Percentiles rank a stretch among this genome's conserved stretches.
phyloP scores from a whole-genome alignment of 2,888 invertebrate species.

The Diadegma fenestrale region DNA sequence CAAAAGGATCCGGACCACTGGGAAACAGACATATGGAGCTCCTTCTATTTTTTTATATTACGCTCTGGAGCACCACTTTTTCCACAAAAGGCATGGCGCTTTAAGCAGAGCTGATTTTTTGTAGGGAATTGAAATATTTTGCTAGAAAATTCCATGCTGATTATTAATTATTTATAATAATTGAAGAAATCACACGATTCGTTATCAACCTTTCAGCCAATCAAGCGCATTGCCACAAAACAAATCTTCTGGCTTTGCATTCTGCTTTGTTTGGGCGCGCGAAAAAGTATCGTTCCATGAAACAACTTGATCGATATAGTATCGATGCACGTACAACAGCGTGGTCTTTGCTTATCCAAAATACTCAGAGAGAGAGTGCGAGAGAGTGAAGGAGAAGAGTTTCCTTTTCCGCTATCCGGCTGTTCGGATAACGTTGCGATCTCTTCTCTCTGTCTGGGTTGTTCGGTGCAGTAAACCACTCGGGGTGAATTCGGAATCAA shows the following conservation, averaged over 20 bases:
- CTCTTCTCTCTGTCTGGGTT: slow-evolving; percentile 26
- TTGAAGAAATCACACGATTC: not conserved
- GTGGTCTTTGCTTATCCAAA: slow-evolving; percentile 15
- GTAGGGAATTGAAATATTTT: not conserved
- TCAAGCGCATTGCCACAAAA: slow-evolving; percentile 17
- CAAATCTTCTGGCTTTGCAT: slow-evolving; percentile 31
- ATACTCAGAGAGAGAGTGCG: slow-evolving; percentile 8
- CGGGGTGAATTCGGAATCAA: slow-evolving; percentile 63
- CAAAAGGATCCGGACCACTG: not conserved
- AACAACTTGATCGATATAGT: slow-evolving; percentile 61
- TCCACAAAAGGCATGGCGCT: not conserved
- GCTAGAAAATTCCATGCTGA: not conserved
- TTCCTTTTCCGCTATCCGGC: slow-evolving; percentile 56
- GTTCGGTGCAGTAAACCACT: slow-evolving; percentile 59
- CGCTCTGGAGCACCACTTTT: not conserved
- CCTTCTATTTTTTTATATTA: not conserved
- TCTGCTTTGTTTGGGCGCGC: slow-evolving; percentile 18
- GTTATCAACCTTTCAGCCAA: not conserved
- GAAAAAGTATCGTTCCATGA: slow-evolving; percentile 51
- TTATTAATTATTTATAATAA: not conserved
- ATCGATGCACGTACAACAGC: slow-evolving; percentile 50
- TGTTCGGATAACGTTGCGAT: slow-evolving; percentile 34
- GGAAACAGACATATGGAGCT: not conserved
- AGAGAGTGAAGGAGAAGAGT: slow-evolving; percentile 14
- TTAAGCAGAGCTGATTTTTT: not conserved